Evolutionary conservation across 2,113 vertebrate genomes (phyloP).

Genomic region (Caretta caretta): DNA sequence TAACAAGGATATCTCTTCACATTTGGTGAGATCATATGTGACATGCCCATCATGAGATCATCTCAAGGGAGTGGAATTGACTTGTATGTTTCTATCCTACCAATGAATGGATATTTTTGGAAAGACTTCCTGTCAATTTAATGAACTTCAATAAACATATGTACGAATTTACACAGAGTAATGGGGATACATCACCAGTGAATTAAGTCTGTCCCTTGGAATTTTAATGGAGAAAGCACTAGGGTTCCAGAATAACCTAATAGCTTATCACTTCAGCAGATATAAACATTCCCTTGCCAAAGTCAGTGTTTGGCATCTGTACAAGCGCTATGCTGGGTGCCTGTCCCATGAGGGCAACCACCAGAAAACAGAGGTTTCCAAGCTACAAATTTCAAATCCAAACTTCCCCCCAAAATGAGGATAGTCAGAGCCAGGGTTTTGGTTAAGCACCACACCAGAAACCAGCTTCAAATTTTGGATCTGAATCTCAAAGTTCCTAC

Average conservation of each 20-base stretch:
- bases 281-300: not conserved
- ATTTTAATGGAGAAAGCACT: not conserved
- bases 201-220: not conserved
- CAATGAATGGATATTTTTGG: not conserved
- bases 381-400: conserved; percentile 35
- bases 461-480: conserved; percentile 33
- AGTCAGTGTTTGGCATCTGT: not conserved
- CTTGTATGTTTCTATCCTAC: not conserved
- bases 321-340: not conserved
- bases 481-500: not conserved
- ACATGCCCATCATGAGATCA: not conserved
- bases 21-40: not conserved
- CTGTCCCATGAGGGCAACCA: not conserved
- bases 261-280: not conserved
- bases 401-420: conserved; percentile 23
- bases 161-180: not conserved
- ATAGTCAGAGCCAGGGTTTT: conserved; percentile 35
- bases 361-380: conserved; percentile 49
- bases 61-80: not conserved
- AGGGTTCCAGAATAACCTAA: not conserved
- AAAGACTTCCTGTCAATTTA: not conserved
- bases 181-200: not conserved
- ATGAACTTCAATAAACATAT: not conserved
- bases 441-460: conserved; percentile 51
- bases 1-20: not conserved